Conservation (phyloP, 2,113 vertebrate genomes). For the Epinephelus cyanopodus region DNA sequence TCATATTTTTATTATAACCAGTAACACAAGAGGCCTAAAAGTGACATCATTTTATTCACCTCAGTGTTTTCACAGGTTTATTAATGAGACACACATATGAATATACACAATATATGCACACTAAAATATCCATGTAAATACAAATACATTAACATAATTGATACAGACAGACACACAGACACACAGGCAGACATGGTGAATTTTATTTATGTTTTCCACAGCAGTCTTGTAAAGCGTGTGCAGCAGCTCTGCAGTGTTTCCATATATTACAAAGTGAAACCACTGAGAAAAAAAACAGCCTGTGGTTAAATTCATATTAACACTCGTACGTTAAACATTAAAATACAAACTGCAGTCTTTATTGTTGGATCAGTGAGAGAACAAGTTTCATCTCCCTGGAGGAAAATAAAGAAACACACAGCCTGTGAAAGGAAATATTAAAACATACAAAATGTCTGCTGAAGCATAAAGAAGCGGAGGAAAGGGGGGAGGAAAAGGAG, state of each 20-base stretch:
- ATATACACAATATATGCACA: background rate
- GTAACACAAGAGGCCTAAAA: background rate
- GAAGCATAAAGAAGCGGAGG: constrained; percentile 27
- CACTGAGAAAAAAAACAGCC: background rate
- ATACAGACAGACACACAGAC: too few species aligned
- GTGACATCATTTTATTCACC: too few species aligned
- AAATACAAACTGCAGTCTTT: constrained; percentile 20
- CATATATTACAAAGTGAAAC: constrained; percentile 27
- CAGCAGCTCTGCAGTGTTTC: background rate
- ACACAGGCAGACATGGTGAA: background rate
- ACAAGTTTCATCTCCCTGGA: constrained; percentile 5
- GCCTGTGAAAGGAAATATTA: constrained; percentile 39
- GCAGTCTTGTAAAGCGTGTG: background rate
- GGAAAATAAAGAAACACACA: background rate
- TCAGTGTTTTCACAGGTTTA: background rate
- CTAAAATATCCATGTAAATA: background rate
- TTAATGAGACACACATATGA: background rate
- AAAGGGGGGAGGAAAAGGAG: constrained; percentile 20
- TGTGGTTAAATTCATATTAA: constrained; percentile 53
- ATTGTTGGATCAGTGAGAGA: constrained; percentile 23
- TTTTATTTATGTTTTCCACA: background rate
- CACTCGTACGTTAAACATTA: constrained; percentile 8
- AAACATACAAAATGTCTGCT: constrained; percentile 24
- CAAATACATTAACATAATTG: background rate
- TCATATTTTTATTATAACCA: too few species aligned